phyloP scores from a whole-genome alignment of 2,797 vertebrate species.

The Otolemur crassicaudatus region DNA sequence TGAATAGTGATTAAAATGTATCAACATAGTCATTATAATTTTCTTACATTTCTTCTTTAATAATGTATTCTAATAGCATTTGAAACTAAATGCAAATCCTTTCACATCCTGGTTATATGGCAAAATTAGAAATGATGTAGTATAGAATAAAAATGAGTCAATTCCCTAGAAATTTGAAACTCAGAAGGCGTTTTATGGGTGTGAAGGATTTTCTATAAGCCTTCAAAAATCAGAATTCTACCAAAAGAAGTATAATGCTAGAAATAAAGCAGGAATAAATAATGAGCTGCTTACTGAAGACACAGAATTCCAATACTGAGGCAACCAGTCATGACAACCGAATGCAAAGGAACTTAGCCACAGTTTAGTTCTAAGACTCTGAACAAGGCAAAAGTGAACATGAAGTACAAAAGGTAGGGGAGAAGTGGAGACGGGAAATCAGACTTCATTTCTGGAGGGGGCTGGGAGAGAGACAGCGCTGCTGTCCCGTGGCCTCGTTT shows the following conservation, averaged over 20 bases:
- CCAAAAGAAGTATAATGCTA: neutral
- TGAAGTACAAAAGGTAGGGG: neutral
- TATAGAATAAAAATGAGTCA: conserved; percentile 25
- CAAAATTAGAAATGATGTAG: conserved; percentile 24
- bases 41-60: neutral
- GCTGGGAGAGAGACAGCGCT: neutral
- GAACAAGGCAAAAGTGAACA: neutral
- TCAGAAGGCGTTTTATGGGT: neutral
- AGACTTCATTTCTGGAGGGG: neutral
- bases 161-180: conserved; percentile 37
- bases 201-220: neutral
- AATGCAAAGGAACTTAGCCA: neutral
- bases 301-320: neutral
- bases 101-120: conserved; percentile 29
- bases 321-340: neutral
- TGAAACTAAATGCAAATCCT: conserved; percentile 57
- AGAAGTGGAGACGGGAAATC: neutral
- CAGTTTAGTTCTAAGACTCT: neutral
- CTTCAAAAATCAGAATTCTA: neutral
- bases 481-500: neutral
- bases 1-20: neutral
- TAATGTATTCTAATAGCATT: conserved; percentile 63
- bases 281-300: neutral
- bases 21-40: conserved; percentile 17
- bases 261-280: conserved; percentile 1